Evolutionary conservation across 2,888 invertebrate species (phyloP).

Genomic region (Parnassius smintheus): DNA sequence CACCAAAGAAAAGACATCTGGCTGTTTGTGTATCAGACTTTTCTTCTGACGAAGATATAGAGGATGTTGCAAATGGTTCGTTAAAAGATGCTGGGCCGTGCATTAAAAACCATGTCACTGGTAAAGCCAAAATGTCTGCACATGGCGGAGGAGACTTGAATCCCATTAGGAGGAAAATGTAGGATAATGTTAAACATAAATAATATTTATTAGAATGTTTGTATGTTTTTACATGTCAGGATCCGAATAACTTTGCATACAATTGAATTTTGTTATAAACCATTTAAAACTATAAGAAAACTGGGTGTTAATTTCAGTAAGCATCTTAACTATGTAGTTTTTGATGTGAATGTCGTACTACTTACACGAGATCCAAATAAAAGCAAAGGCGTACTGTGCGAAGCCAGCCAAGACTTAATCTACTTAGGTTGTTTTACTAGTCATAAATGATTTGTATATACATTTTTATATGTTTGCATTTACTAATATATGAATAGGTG

Average conservation of each 20-base stretch:
- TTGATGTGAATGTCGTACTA: slow-evolving; percentile 54
- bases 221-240: slow-evolving; percentile 4
- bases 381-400: slow-evolving; percentile 53
- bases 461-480: slow-evolving; percentile 66
- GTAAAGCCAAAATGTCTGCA: slow-evolving; percentile 64
- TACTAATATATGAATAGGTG: slow-evolving; percentile 52
- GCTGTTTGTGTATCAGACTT: slow-evolving; percentile 66
- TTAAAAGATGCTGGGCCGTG: slow-evolving; percentile 62
- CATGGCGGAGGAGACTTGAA: slow-evolving; percentile 73
- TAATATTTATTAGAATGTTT: slow-evolving; percentile 7
- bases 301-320: slow-evolving; percentile 19
- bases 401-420: slow-evolving; percentile 37
- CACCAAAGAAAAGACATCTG: slow-evolving; percentile 69
- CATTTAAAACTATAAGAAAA: slow-evolving; percentile 20
- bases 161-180: slow-evolving; percentile 68
- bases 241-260: not conserved
- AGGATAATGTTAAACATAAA: slow-evolving; percentile 33
- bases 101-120: slow-evolving; percentile 52
- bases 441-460: slow-evolving; percentile 76
- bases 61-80: slow-evolving; percentile 46
- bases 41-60: slow-evolving; percentile 67
- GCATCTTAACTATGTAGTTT: slow-evolving; percentile 34
- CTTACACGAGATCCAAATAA: slow-evolving; percentile 55
- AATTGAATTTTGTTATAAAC: slow-evolving; percentile 18
- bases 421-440: slow-evolving; percentile 66